Evolutionary conservation across 2,113 vertebrate genomes (phyloP).

Genomic region (Bos indicus): DNA sequence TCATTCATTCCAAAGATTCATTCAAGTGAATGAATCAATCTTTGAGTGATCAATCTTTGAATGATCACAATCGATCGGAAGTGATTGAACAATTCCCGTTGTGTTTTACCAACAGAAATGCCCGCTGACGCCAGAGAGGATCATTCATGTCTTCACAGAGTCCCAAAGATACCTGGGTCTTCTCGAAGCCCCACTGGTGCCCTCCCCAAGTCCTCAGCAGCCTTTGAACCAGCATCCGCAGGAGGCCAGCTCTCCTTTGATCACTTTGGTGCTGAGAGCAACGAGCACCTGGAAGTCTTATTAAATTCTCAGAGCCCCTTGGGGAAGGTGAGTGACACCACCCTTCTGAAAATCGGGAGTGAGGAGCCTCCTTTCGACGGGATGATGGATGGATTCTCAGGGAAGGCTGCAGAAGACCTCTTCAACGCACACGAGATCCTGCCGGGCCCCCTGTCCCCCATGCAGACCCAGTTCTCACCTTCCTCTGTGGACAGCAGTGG

Average conservation of each 20-base stretch:
- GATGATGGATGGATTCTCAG: constrained; percentile 84
- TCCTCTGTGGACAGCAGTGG: constrained; percentile 86
- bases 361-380: constrained; percentile 88
- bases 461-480: constrained; percentile 85
- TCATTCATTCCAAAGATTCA: not conserved
- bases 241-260: constrained; percentile 83
- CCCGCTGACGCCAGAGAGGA: constrained; percentile 95
- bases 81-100: constrained; percentile 33
- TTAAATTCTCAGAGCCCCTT: constrained; percentile 86
- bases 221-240: constrained; percentile 85
- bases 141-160: constrained; percentile 91
- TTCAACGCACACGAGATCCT: constrained; percentile 89
- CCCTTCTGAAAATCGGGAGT: constrained; percentile 86
- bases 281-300: constrained; percentile 91
- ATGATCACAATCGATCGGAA: not conserved
- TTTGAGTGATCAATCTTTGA: not conserved
- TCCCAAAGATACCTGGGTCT: constrained; percentile 91
- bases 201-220: constrained; percentile 81
- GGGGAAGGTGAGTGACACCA: constrained; percentile 83
- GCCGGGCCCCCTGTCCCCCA: constrained; percentile 89
- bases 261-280: constrained; percentile 78
- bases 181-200: constrained; percentile 80
- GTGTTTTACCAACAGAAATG: constrained; percentile 90
- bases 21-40: not conserved
- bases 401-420: constrained; percentile 86